Evolutionary conservation across 92 coral and sea anemone genomes (phyloP).

Genomic region (Umimayanthus kanabou): DNA sequence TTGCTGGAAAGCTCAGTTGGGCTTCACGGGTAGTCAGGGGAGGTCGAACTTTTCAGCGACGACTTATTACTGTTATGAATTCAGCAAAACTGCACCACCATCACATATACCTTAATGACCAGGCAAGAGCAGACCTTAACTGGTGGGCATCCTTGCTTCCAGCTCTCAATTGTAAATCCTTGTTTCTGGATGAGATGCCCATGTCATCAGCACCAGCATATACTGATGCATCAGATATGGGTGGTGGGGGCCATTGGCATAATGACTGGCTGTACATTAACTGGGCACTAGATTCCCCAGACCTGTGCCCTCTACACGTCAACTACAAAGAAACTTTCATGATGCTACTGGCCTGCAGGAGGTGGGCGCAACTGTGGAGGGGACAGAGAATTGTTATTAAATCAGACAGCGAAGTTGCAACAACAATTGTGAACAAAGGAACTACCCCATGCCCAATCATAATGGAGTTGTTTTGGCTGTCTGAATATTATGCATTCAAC

Average conservation of each 20-base stretch:
- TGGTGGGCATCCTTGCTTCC: constrained; percentile 47
- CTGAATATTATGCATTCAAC: constrained; percentile 14
- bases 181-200: constrained; percentile 41
- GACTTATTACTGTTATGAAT: constrained; percentile 46
- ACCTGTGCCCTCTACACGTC: constrained; percentile 48
- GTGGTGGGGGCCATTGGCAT: constrained; percentile 47
- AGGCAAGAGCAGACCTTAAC: constrained; percentile 47
- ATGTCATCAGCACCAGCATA: constrained; percentile 26
- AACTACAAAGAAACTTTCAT: constrained; percentile 51
- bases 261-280: constrained; percentile 51
- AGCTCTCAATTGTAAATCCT: constrained; percentile 41
- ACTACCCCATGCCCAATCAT: constrained; percentile 44
- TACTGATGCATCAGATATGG: constrained; percentile 44
- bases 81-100: constrained; percentile 44
- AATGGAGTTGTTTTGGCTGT: constrained; percentile 45
- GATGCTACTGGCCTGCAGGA: constrained; percentile 37
- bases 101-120: constrained; percentile 40
- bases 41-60: constrained; percentile 47
- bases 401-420: constrained; percentile 39
- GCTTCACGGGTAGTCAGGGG: constrained; percentile 51
- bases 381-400: constrained; percentile 29
- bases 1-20: constrained; percentile 51
- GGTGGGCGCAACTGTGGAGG: constrained; percentile 42
- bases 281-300: constrained; percentile 53
- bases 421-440: constrained; percentile 50